These are phyloP conservation scores for Festucalex cinctus DNA, from an alignment of 2,113 vertebrate genomes.

Conservation along the genomic window DNA sequence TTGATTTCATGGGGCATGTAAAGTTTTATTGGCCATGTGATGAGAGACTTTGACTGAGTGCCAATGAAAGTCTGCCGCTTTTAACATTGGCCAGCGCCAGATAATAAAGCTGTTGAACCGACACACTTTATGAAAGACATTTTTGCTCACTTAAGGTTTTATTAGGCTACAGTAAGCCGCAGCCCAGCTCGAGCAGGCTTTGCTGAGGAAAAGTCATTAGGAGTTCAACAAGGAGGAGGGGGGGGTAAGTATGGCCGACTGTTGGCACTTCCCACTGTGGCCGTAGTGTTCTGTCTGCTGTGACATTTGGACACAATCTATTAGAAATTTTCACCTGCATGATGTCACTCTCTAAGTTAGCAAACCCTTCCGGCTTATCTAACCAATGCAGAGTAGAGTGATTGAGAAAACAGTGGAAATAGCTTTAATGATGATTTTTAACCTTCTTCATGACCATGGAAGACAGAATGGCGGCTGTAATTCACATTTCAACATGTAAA, in stretches of 20 bases:
- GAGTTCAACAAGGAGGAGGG: constrained; percentile 8
- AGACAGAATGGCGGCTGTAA: neutral
- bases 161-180: constrained; percentile 61
- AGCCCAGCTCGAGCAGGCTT: constrained; percentile 7
- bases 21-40: constrained; percentile 70
- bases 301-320: too few species aligned
- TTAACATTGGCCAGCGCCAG: constrained; percentile 64
- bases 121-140: constrained; percentile 68
- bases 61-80: constrained; percentile 49
- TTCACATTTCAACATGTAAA: neutral
- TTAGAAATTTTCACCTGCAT: too few species aligned
- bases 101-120: constrained; percentile 68
- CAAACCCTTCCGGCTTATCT: neutral
- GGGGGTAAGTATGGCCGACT: neutral
- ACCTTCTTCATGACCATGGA: too few species aligned
- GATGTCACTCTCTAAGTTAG: too few species aligned
- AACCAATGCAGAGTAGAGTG: neutral
- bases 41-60: constrained; percentile 50
- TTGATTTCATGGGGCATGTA: constrained; percentile 62
- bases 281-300: neutral
- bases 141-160: constrained; percentile 74
- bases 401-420: neutral
- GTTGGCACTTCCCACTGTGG: constrained; percentile 32
- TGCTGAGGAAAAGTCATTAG: constrained; percentile 52
- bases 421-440: neutral